Percentiles rank a stretch among this genome's conserved stretches.
These are phyloP conservation scores for Notospermus geniculatus DNA, from an alignment of 1,140 invertebrate genomes.

Conservation along the genomic window DNA sequence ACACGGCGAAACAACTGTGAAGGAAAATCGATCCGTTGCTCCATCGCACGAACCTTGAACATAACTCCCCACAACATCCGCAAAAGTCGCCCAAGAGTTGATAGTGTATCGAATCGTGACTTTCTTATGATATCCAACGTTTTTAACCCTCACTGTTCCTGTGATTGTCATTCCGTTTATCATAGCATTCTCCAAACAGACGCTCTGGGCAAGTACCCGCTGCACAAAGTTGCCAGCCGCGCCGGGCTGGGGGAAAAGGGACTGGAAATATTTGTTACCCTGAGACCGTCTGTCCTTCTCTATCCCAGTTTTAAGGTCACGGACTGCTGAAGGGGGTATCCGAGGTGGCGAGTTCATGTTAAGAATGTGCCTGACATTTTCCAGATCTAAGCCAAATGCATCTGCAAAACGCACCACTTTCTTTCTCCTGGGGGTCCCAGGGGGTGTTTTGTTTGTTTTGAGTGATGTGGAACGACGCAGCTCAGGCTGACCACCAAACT, in stretches of 20 bases:
- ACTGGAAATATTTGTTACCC: slow-evolving; percentile 59
- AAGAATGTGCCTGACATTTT: slow-evolving; percentile 69
- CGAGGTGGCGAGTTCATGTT: slow-evolving; percentile 49
- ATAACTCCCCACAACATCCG: slow-evolving; percentile 75
- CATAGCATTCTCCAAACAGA: slow-evolving; percentile 78
- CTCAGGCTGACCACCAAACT: slow-evolving; percentile 16
- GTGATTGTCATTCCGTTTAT: slow-evolving; percentile 68
- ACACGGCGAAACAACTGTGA: slow-evolving; percentile 66
- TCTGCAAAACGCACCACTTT: slow-evolving; percentile 96
- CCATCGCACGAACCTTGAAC: slow-evolving; percentile 87
- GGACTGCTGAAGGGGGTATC: slow-evolving; percentile 50
- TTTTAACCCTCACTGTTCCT: slow-evolving; percentile 82
- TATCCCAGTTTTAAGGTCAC: slow-evolving; percentile 39
- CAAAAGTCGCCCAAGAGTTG: slow-evolving; percentile 80
- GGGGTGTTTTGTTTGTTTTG: slow-evolving; percentile 87
- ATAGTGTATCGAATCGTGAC: slow-evolving; percentile 83
- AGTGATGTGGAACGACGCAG: slow-evolving; percentile 65
- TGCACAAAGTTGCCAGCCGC: slow-evolving; percentile 75
- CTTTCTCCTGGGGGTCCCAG: slow-evolving; percentile 69
- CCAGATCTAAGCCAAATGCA: slow-evolving; percentile 86
- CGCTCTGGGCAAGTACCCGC: slow-evolving; percentile 67
- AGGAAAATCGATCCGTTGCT: slow-evolving; percentile 80
- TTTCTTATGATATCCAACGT: slow-evolving; percentile 87
- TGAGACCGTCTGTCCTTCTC: slow-evolving; percentile 31
- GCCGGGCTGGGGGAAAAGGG: slow-evolving; percentile 81